Percentiles rank a stretch among this genome's conserved stretches.
These are phyloP conservation scores for Oenanthe oenanthe DNA, from an alignment of 2,113 vertebrate genomes.

Conservation along the genomic window DNA sequence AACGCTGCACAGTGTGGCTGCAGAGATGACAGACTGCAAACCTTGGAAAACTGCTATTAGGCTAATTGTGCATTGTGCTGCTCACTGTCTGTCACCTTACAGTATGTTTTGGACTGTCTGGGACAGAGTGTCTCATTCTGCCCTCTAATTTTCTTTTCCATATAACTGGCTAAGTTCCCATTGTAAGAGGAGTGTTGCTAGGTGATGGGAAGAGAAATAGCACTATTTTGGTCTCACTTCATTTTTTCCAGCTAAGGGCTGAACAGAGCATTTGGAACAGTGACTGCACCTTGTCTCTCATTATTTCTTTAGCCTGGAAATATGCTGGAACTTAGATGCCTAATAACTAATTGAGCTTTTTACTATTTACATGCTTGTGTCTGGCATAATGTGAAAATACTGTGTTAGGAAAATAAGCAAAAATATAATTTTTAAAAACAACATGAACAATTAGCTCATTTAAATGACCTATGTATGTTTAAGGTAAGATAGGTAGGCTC, in stretches of 20 bases:
- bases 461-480: background rate
- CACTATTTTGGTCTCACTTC: conserved; percentile 28
- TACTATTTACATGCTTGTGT: background rate
- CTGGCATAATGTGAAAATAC: background rate
- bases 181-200: conserved; percentile 12
- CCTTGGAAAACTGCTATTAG: conserved; percentile 35
- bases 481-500: background rate
- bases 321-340: background rate
- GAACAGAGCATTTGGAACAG: conserved; percentile 4
- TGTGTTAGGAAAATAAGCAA: background rate
- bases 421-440: background rate
- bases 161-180: background rate
- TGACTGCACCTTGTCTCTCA: background rate
- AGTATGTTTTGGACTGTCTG: background rate
- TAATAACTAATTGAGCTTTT: background rate
- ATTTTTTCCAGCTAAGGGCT: conserved; percentile 25
- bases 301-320: background rate
- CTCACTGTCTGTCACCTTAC: conserved; percentile 18
- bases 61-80: conserved; percentile 35
- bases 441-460: background rate
- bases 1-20: background rate
- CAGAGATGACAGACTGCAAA: conserved; percentile 28
- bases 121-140: background rate
- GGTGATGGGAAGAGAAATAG: conserved; percentile 21
- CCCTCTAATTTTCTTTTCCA: conserved; percentile 4